Conservation (phyloP, 1,140 invertebrate species). For the Pseudoatta argentina region DNA sequence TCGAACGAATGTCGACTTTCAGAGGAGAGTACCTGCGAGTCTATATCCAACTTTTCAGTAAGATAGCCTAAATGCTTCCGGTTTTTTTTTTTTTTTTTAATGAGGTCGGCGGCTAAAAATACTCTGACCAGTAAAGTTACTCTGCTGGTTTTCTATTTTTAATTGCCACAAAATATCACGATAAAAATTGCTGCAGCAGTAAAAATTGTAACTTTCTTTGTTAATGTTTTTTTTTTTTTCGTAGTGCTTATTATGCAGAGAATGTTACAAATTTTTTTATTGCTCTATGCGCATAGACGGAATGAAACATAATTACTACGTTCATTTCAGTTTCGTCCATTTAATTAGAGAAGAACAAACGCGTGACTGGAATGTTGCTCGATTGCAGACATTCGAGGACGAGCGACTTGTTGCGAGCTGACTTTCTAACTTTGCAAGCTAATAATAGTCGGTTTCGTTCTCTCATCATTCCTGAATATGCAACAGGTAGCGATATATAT, state of each 20-base stretch:
- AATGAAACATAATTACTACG: background rate
- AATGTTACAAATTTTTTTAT: slow-evolving; percentile 3
- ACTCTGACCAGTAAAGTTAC: background rate
- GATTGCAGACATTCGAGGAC: slow-evolving; percentile 52
- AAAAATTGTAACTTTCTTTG: background rate
- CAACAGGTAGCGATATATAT: background rate
- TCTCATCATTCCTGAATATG: slow-evolving; percentile 34
- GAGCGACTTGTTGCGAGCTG: background rate
- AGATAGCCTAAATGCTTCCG: background rate
- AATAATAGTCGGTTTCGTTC: slow-evolving; percentile 37
- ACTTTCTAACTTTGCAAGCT: slow-evolving; percentile 50
- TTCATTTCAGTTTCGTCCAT: slow-evolving; percentile 26
- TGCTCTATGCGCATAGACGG: background rate
- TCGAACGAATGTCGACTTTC: background rate
- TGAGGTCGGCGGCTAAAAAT: background rate
- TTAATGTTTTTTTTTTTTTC: slow-evolving; percentile 5
- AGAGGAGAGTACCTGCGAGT: background rate
- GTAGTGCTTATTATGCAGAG: background rate
- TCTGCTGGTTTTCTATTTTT: background rate
- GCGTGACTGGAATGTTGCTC: slow-evolving; percentile 34
- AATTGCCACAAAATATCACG: background rate
- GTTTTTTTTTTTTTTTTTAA: background rate
- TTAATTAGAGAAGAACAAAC: slow-evolving; percentile 52
- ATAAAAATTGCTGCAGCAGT: background rate
- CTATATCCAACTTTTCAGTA: background rate